phyloP scores from a whole-genome alignment of 2,888 invertebrate genomes.

The Eupithecia tripunctaria region DNA sequence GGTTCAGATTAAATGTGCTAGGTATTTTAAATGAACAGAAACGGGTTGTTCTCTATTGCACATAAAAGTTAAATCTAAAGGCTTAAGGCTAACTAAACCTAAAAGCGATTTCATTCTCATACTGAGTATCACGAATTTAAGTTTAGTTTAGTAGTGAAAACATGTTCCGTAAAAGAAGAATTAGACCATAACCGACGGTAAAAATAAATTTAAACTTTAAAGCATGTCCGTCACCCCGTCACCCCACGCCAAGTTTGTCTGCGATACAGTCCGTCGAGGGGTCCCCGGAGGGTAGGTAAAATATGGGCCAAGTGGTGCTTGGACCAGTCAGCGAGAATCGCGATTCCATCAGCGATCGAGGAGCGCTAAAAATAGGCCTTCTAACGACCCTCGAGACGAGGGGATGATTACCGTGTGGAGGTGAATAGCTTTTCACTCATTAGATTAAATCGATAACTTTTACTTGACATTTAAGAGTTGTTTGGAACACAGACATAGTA shows the following conservation, averaged over 20 bases:
- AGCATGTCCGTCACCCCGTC: background rate
- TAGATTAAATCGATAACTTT: conserved; percentile 46
- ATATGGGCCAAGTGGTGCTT: conserved; percentile 51
- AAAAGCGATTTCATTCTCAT: no score
- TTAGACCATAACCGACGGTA: background rate
- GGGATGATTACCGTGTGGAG: conserved; percentile 30
- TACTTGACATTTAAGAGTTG: background rate
- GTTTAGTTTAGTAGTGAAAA: background rate
- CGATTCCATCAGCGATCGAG: conserved; percentile 45
- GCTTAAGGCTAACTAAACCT: no score
- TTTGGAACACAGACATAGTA: no score
- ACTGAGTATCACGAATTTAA: no score
- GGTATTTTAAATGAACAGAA: no score
- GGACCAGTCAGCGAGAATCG: conserved; percentile 47
- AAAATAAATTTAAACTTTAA: background rate
- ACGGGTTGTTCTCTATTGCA: no score
- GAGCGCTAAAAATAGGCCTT: conserved; percentile 41
- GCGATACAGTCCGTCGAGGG: conserved; percentile 34
- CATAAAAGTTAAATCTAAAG: no score
- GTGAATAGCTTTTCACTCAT: conserved; percentile 36
- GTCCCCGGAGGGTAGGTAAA: conserved; percentile 36
- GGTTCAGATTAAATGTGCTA: no score
- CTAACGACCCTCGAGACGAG: conserved; percentile 31
- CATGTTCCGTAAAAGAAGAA: background rate
- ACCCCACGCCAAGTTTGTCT: conserved; percentile 23